phyloP scores from a whole-genome alignment of 2,113 vertebrate genomes.

The Centropristis striata region DNA sequence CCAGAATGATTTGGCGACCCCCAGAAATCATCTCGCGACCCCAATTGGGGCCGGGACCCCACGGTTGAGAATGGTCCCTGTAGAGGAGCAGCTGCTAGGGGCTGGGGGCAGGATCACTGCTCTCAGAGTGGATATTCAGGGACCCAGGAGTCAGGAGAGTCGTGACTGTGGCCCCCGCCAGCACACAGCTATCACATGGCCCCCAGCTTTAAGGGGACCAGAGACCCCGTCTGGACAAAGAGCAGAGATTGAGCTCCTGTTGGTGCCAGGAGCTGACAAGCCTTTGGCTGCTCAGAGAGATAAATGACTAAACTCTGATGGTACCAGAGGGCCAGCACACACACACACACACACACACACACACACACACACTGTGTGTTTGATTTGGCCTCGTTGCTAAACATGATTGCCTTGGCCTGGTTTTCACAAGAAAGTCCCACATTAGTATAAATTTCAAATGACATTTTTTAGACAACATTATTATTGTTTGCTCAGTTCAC shows the following conservation, averaged over 20 bases:
- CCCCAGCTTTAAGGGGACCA: no score
- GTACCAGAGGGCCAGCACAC: background rate
- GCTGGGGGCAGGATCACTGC: background rate
- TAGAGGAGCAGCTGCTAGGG: no score
- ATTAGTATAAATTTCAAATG: no score
- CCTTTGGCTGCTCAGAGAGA: background rate
- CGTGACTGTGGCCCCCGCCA: slow-evolving; percentile 6
- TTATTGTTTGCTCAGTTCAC: no score
- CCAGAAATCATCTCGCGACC: no score
- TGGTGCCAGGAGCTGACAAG: background rate
- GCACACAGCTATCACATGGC: background rate
- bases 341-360: background rate
- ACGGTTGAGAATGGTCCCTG: no score
- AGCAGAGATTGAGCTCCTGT: background rate
- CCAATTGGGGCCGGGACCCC: no score
- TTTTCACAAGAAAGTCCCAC: background rate
- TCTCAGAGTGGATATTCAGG: background rate
- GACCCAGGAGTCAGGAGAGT: background rate
- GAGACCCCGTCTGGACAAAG: background rate
- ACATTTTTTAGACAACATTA: no score
- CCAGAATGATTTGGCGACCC: no score
- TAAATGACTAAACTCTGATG: background rate
- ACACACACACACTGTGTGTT: background rate
- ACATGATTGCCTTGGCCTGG: background rate
- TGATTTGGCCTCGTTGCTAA: background rate